Evolutionary conservation across 2,888 invertebrate species (phyloP).

Genomic region (Andrena fulva): DNA sequence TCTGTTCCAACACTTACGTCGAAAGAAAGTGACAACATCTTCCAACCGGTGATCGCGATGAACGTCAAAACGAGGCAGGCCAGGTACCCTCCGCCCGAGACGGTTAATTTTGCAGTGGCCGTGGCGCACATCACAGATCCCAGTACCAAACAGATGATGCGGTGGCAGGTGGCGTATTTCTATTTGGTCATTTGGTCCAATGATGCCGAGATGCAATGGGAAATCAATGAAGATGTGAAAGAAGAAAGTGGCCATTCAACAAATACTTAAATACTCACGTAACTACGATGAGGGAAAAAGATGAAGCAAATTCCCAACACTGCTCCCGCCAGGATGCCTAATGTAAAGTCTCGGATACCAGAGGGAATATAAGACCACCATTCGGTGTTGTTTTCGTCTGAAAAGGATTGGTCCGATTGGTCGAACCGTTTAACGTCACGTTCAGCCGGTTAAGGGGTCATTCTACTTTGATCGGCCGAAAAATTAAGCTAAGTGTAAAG

Average conservation of each 20-base stretch:
- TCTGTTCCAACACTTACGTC: conserved; percentile 70
- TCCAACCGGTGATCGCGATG: conserved; percentile 79
- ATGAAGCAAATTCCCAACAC: conserved; percentile 87
- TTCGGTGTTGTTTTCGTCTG: conserved; percentile 64
- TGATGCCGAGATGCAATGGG: background rate
- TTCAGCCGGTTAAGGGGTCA: no score
- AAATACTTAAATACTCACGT: conserved; percentile 79
- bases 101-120: conserved; percentile 69
- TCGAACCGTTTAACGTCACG: background rate
- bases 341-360: conserved; percentile 85
- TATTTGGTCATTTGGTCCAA: conserved; percentile 42
- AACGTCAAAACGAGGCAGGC: conserved; percentile 82
- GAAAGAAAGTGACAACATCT: conserved; percentile 71
- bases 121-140: conserved; percentile 78
- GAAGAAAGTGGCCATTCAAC: background rate
- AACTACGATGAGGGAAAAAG: conserved; percentile 87
- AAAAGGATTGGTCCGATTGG: background rate
- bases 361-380: conserved; percentile 79
- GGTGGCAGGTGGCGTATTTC: conserved; percentile 77
- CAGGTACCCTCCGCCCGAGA: conserved; percentile 87
- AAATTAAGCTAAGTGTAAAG: no score
- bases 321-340: conserved; percentile 88
- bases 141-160: conserved; percentile 73
- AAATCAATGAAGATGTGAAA: background rate
- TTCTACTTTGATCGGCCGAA: no score